Evolutionary conservation across 2,797 vertebrate species (phyloP).

Genomic region (Fratercula arctica): DNA sequence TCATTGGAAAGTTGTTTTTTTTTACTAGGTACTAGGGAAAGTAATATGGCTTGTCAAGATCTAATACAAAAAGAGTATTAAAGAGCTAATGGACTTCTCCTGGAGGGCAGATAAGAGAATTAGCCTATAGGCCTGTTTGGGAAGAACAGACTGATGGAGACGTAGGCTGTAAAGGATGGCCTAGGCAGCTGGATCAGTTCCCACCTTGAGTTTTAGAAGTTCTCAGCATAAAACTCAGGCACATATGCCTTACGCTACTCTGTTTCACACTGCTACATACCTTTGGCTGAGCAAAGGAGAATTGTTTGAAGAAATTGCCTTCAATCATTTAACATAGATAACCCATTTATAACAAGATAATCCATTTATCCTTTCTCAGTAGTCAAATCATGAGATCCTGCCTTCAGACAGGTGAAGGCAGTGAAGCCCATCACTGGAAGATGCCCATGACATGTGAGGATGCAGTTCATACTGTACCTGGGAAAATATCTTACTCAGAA

Average conservation of each 20-base stretch:
- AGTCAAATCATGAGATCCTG: not conserved
- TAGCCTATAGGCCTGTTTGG: not conserved
- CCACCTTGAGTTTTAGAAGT: not conserved
- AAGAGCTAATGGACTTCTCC: slow-evolving; percentile 1
- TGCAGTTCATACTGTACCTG: not conserved
- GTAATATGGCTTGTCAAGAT: not conserved
- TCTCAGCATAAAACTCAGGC: not conserved
- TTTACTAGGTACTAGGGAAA: not conserved
- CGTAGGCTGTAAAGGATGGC: not conserved
- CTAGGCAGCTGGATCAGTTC: not conserved
- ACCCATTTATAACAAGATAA: not conserved
- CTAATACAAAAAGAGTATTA: not conserved
- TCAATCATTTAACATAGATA: not conserved
- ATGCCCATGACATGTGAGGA: not conserved
- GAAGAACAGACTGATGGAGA: not conserved
- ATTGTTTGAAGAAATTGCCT: not conserved
- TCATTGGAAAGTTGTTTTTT: not conserved
- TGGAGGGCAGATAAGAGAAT: not conserved
- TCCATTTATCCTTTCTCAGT: not conserved
- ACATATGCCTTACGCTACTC: not conserved
- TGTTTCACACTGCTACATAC: not conserved
- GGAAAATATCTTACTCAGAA: not conserved
- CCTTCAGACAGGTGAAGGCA: not conserved
- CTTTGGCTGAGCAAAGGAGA: not conserved
- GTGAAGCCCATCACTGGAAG: not conserved